A percentile compares a stretch with the other conserved stretches of the same genome.
Conservation (phyloP, 2,888 invertebrate species). For the Spodoptera littoralis region DNA sequence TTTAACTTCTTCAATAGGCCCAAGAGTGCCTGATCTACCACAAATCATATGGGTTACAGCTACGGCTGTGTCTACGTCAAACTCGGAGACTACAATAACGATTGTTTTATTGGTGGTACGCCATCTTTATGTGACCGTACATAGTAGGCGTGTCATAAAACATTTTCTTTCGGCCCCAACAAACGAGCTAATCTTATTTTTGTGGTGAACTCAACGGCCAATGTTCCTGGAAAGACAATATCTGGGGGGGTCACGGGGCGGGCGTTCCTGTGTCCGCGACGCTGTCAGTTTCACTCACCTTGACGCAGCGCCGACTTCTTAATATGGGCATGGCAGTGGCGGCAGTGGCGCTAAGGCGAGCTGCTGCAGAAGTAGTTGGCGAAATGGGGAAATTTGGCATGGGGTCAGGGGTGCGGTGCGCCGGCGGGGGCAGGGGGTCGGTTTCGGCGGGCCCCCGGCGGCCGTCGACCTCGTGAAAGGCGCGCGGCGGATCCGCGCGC, state of each 20-base stretch:
- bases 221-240: slow-evolving; percentile 68
- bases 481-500: slow-evolving; percentile 80
- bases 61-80: slow-evolving; percentile 68
- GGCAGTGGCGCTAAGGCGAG: slow-evolving; percentile 51
- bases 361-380: slow-evolving; percentile 46
- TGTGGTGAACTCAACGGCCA: slow-evolving; percentile 68
- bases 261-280: slow-evolving; percentile 29
- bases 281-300: slow-evolving; percentile 65
- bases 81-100: slow-evolving; percentile 69
- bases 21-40: slow-evolving; percentile 72
- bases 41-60: slow-evolving; percentile 72
- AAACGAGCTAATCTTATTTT: slow-evolving; percentile 69
- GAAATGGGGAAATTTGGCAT: slow-evolving; percentile 68
- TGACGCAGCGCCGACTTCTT: slow-evolving; percentile 65
- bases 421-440: slow-evolving; percentile 71
- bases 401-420: slow-evolving; percentile 69
- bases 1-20: slow-evolving; percentile 35
- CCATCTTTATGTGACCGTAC: slow-evolving; percentile 68
- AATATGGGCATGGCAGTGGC: slow-evolving; percentile 65
- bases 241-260: slow-evolving; percentile 53
- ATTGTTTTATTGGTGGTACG: slow-evolving; percentile 75
- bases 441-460: slow-evolving; percentile 81
- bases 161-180: slow-evolving; percentile 69
- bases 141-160: slow-evolving; percentile 80
- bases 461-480: slow-evolving; percentile 87